Evolutionary conservation across 2,797 vertebrate genomes (phyloP).

Genomic region (Morelia viridis): DNA sequence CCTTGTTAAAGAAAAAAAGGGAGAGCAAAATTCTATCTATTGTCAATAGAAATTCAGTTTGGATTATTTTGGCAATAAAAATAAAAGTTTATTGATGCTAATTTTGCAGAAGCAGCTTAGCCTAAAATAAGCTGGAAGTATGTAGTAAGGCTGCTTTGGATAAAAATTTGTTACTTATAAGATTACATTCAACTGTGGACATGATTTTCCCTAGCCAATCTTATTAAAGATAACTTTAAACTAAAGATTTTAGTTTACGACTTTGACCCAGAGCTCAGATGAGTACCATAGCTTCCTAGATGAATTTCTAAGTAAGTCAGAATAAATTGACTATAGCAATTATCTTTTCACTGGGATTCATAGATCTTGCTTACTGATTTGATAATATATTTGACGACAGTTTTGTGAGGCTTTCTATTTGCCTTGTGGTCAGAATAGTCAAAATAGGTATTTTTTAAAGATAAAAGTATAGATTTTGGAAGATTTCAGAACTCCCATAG

Average conservation of each 20-base stretch:
- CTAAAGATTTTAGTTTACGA: not conserved
- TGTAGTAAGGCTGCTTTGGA: too few relatives aligned
- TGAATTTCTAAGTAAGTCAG: not conserved
- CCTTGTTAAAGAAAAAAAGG: not conserved
- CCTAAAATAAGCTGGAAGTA: not conserved
- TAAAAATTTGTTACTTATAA: not conserved
- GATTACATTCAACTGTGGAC: not conserved
- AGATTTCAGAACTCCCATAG: not conserved
- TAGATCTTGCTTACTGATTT: not conserved
- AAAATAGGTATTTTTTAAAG: not conserved
- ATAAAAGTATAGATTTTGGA: not conserved
- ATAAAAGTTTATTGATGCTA: not conserved
- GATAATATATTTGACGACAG: not conserved
- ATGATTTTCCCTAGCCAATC: not conserved
- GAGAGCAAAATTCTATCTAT: not conserved
- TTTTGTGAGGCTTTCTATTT: not conserved
- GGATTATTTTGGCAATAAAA: conserved; percentile 2
- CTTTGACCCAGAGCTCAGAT: not conserved
- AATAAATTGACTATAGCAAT: not conserved
- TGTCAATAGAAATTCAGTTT: not conserved
- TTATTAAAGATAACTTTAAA: not conserved
- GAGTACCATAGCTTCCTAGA: not conserved
- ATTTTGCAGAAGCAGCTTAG: not conserved
- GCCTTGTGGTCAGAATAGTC: not conserved
- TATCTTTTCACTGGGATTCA: not conserved